phyloP scores from a whole-genome alignment of 2,113 vertebrate genomes.

The Morone saxatilis region DNA sequence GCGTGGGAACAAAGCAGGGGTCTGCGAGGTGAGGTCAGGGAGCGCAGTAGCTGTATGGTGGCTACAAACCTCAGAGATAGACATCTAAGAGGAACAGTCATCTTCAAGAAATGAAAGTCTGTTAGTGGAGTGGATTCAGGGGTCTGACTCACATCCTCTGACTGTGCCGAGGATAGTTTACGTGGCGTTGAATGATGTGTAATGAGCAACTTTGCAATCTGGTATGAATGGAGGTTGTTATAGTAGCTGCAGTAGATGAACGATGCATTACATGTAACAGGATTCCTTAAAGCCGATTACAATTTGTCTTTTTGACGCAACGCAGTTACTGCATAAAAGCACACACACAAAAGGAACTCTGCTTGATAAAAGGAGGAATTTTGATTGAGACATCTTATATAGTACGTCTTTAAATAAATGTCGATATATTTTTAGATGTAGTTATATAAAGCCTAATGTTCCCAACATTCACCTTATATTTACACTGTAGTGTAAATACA shows the following conservation, averaged over 20 bases:
- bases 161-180: slow-evolving; percentile 49
- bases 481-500: no score
- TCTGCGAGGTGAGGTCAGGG: slow-evolving; percentile 60
- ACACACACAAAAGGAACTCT: neutral
- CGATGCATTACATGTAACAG: slow-evolving; percentile 20
- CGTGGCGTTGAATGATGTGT: slow-evolving; percentile 39
- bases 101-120: slow-evolving; percentile 27
- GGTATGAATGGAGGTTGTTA: slow-evolving; percentile 50
- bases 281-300: slow-evolving; percentile 30
- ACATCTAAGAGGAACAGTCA: slow-evolving; percentile 43
- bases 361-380: neutral
- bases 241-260: slow-evolving; percentile 31
- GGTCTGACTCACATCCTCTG: slow-evolving; percentile 56
- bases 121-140: slow-evolving; percentile 15
- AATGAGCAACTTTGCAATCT: slow-evolving; percentile 50
- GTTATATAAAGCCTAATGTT: neutral
- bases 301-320: slow-evolving; percentile 22
- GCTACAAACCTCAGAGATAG: slow-evolving; percentile 29
- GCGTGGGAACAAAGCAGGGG: slow-evolving; percentile 74
- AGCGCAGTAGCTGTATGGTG: slow-evolving; percentile 40
- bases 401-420: neutral
- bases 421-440: neutral
- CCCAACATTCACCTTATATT: neutral
- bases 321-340: neutral
- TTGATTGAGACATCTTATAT: neutral